Evolutionary conservation across 2,797 vertebrate species (phyloP), one percentile per base, ranked within the genome.

Genomic region (Morelia viridis): DNA sequence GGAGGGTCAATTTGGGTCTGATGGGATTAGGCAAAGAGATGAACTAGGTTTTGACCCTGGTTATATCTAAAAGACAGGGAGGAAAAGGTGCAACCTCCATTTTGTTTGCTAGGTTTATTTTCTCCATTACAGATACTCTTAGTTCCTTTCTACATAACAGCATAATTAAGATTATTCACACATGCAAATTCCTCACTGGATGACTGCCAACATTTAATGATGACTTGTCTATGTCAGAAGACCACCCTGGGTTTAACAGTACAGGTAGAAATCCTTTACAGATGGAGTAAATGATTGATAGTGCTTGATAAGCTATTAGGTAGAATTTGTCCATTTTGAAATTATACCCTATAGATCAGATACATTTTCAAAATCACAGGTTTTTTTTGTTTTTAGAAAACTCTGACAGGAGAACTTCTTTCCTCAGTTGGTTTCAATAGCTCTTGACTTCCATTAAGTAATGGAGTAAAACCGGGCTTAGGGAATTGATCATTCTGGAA

Each of bases 401-500:
- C 31, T 71, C 8, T 24, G 24, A 58, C 26, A 8, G 53, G 65
- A 86, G 12, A 19, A 6, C 64, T 31, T 35, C 83, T 89, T 89
- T 60, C 31, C 35, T n/a, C 26, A 41, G 15, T 89, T 68, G 28
- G 41, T 90, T 90, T 65, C 50, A 58, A 56, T 31, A 22, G 31
- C 84, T 91, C 89, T 83, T 93, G 87, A 31, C 87, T 89, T 91
- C 41, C 68, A 90, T 65, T 62, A 91, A 84, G 35, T 26, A 94
- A 91, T 57, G 90, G 93, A 92, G 68, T 90, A 56, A 71, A 60
- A 13, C 0, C 3, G 62, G 62, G 84, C 22, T 93, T 87, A 60
- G 88, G 83, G 88, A 76, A 92, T 61, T 86, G 83, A 35, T 89
- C 93, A 80, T 92, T 93, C 92, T 89, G 94, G 76, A 92, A 95